These are phyloP conservation scores for Argya squamiceps DNA, from an alignment of 2,797 vertebrate species.

Conservation along the genomic window DNA sequence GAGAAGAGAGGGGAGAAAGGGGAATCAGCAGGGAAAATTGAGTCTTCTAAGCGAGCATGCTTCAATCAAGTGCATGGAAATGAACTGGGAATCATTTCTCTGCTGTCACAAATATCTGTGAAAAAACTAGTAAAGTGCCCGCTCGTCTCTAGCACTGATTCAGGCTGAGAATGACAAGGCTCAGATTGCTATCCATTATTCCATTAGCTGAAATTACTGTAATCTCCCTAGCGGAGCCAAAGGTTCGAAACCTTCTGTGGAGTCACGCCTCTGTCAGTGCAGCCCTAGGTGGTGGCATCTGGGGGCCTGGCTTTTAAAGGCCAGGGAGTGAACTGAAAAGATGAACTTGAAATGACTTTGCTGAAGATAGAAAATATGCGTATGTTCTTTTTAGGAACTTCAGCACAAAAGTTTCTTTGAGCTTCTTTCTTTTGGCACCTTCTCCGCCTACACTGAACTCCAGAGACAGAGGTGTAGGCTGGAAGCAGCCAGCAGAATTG, in stretches of 20 bases:
- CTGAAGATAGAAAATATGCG: background rate
- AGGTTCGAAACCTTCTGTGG: background rate
- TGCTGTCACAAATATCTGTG: constrained; percentile 8
- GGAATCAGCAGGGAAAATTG: background rate
- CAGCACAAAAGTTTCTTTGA: background rate
- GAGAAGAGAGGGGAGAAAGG: background rate
- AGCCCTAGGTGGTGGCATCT: background rate
- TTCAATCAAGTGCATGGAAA: constrained; percentile 26
- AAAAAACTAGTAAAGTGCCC: background rate
- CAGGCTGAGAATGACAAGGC: background rate
- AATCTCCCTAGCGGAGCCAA: background rate
- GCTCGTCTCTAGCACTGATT: background rate
- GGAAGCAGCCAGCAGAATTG: background rate
- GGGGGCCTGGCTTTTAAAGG: background rate
- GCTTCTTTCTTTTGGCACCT: background rate
- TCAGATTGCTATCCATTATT: constrained; percentile 36
- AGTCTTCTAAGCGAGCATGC: background rate
- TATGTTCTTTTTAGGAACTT: background rate
- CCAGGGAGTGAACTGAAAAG: background rate
- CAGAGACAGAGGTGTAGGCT: background rate
- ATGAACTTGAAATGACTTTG: background rate
- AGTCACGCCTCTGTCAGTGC: background rate
- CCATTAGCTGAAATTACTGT: constrained; percentile 46
- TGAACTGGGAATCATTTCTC: background rate
- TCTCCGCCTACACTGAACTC: background rate